Evolutionary conservation across 1,140 invertebrate species (phyloP).

Genomic region (Radopholus similis): DNA sequence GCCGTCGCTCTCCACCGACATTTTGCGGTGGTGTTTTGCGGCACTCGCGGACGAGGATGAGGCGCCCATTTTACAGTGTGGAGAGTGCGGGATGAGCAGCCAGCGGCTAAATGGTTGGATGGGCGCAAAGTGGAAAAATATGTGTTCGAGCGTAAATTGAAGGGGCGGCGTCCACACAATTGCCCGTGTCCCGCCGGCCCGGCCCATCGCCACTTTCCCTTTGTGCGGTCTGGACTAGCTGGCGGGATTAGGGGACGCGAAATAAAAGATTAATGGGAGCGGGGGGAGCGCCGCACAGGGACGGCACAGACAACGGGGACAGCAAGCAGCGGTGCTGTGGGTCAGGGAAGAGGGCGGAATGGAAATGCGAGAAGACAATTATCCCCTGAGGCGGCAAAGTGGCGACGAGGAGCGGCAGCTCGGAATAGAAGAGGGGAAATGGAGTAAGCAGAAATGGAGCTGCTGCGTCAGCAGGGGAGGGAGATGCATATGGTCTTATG

Average conservation of each 20-base stretch:
- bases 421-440: too few species aligned
- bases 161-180: not conserved
- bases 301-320: too few species aligned
- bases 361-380: conserved; percentile 4
- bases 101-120: not conserved
- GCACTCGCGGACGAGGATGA: not conserved
- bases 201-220: not conserved
- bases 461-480: too few species aligned
- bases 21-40: not conserved
- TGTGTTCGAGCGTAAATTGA: not conserved
- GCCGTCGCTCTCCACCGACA: not conserved
- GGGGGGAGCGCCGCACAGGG: not conserved
- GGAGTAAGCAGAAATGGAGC: too few species aligned
- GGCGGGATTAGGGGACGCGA: not conserved
- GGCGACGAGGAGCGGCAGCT: too few species aligned
- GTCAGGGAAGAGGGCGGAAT: not conserved
- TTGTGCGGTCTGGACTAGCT: not conserved
- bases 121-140: not conserved
- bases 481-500: too few species aligned
- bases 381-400: not conserved
- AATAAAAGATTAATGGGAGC: conserved; percentile 18
- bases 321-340: not conserved
- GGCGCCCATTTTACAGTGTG: conserved; percentile 11
- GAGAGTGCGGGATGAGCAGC: not conserved
- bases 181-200: not conserved